A percentile compares a stretch with the other conserved stretches of the same genome.
Evolutionary conservation across 2,888 invertebrate species (phyloP).

Genomic region (Ophioninae sp.): DNA sequence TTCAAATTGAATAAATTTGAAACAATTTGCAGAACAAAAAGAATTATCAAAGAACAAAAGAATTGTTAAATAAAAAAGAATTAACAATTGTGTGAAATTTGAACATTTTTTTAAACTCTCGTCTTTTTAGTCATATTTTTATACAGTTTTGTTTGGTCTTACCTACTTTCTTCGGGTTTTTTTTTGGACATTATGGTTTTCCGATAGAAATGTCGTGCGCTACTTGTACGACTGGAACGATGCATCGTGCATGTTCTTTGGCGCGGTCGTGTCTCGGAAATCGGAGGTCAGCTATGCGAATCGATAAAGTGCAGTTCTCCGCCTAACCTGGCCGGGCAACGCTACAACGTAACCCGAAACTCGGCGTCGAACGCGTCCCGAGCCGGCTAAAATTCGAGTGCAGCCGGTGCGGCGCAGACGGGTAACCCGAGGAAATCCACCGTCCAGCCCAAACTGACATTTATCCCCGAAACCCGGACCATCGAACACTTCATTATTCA

Average conservation of each 20-base stretch:
- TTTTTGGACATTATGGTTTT: background rate
- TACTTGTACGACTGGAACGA: background rate
- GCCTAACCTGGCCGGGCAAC: slow-evolving; percentile 26
- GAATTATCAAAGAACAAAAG: background rate
- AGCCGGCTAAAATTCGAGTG: slow-evolving; percentile 2
- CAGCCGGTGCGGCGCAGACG: background rate
- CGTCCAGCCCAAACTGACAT: slow-evolving; percentile 26
- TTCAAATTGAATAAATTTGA: background rate
- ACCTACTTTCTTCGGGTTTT: background rate
- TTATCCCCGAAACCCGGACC: background rate
- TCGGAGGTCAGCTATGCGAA: slow-evolving; percentile 71
- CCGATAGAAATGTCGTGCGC: slow-evolving; percentile 20
- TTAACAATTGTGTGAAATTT: background rate
- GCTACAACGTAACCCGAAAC: slow-evolving; percentile 33
- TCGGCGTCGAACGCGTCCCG: slow-evolving; percentile 27
- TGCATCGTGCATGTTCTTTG: background rate
- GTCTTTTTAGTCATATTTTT: background rate
- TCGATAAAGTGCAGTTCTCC: slow-evolving; percentile 71
- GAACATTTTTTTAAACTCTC: background rate
- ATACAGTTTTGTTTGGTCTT: no score
- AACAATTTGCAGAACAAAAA: background rate
- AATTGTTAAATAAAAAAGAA: no score
- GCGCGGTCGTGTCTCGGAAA: slow-evolving; percentile 60
- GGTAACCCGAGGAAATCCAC: background rate
- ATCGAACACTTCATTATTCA: slow-evolving; percentile 27